Percentiles rank a stretch among this genome's conserved stretches.
Conservation (phyloP, 2,113 vertebrate species). For the Vimba vimba region DNA sequence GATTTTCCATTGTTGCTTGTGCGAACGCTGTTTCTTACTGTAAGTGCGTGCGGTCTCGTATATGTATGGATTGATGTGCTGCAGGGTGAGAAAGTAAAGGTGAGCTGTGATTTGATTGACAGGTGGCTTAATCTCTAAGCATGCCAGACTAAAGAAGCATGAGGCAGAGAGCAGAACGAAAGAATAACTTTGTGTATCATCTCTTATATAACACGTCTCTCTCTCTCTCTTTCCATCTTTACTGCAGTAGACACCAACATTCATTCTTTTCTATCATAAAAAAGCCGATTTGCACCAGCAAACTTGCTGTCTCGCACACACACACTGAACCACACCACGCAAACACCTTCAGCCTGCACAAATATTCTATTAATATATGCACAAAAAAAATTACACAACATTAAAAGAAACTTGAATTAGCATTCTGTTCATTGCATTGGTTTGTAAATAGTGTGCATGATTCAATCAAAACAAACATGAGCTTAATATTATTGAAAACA, state of each 20-base stretch:
- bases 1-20: background rate
- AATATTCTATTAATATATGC: background rate
- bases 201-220: constrained; percentile 53
- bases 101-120: constrained; percentile 51
- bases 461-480: background rate
- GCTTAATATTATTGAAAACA: background rate
- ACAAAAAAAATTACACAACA: background rate
- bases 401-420: background rate
- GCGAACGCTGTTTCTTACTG: constrained; percentile 1
- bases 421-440: background rate
- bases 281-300: background rate
- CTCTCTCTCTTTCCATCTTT: constrained; percentile 8
- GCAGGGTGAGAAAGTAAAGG: constrained; percentile 39
- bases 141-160: constrained; percentile 34
- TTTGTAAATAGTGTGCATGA: constrained; percentile 10
- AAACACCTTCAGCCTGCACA: background rate
- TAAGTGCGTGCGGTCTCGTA: background rate
- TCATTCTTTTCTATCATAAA: constrained; percentile 20
- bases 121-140: constrained; percentile 40
- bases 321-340: background rate
- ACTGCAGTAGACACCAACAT: constrained; percentile 24
- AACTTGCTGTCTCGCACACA: constrained; percentile 6
- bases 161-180: constrained; percentile 46
- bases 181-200: constrained; percentile 54
- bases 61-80: constrained; percentile 3